phyloP scores from a whole-genome alignment of 2,888 invertebrate species.

The Trissonchulus latispiculum region DNA sequence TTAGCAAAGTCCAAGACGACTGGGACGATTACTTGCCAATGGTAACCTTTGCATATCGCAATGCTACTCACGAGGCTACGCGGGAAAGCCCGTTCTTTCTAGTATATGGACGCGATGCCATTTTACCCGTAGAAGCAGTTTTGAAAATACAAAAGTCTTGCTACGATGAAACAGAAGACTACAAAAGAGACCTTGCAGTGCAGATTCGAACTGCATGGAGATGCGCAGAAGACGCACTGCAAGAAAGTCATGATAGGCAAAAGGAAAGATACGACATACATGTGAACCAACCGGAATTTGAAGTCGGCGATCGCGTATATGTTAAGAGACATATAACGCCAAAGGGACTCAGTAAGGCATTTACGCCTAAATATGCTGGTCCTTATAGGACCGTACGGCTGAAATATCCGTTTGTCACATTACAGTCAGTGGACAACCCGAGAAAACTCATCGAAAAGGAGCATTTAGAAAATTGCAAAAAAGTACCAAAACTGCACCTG shows the following conservation, averaged over 20 bases:
- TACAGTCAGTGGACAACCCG: too few relatives aligned
- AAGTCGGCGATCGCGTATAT: too few relatives aligned
- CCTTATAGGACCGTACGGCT: too few relatives aligned
- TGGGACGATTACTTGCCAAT: conserved; percentile 8
- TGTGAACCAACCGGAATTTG: too few relatives aligned
- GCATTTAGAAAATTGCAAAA: too few relatives aligned
- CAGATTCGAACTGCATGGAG: background rate
- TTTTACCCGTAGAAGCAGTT: background rate
- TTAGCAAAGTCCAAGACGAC: conserved; percentile 26
- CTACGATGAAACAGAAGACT: background rate
- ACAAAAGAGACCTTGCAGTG: background rate
- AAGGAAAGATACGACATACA: conserved; percentile 1
- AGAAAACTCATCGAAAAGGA: too few relatives aligned
- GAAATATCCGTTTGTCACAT: too few relatives aligned
- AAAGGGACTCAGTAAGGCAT: too few relatives aligned
- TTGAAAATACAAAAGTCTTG: background rate
- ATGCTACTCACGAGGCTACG: background rate
- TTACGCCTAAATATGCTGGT: too few relatives aligned
- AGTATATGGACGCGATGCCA: background rate
- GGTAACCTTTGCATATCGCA: background rate
- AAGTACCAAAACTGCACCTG: too few relatives aligned
- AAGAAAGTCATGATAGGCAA: background rate
- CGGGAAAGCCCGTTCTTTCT: background rate
- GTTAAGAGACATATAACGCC: too few relatives aligned
- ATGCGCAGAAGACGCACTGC: background rate